Base-by-base conservation (phyloP, 2,797 vertebrate species). In the Bradypus variegatus region DNA sequence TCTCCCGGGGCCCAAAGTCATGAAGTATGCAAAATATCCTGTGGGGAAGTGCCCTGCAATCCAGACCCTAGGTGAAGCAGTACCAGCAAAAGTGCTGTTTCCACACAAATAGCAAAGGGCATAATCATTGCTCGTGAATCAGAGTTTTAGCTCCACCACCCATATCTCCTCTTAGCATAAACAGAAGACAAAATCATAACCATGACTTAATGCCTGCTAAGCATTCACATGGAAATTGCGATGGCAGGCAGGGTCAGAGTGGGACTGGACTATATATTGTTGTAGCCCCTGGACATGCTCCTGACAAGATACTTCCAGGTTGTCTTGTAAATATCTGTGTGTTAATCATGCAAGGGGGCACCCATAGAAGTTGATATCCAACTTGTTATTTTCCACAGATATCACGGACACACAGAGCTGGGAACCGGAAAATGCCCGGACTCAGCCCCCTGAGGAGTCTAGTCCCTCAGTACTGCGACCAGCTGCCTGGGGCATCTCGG, bases 401-500 rank as follows among this genome's bases (percentile, higher is more conserved):
- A 96, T 97, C 92, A 96, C 96, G 78, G 97, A 97, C 96, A 97
- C 94, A 67, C 96, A 94, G 91, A 95, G 94, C 93, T 99, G 99
- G 99, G 97, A 98, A 91, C 97, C 96, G 93, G 98, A 98, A 86
- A 98, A 97, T 90, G 96, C 97, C 19, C 86, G 88, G 38, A 85
- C 94, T 82, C 97, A 97, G 88, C 97, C 97, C 90, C 97, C 97
- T 88, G 98, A 98, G 95, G 98, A 98, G 91, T 97, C 98, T 86
- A 97, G 98, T 95, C 98, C 98, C 65, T 97, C 97, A 53, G 96
- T 94, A 33, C 95, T 97, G 92, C 97, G 98, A 89, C 97, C 97
- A 79, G 97, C 98, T 91, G 97, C 97, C 45, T 98, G 98, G 97
- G 98, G 98, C 16, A 97, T 98, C 33, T 98, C 98, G 81, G 98